Base-by-base conservation (phyloP, 2,113 vertebrate species). In the Muscicapa adusta region DNA sequence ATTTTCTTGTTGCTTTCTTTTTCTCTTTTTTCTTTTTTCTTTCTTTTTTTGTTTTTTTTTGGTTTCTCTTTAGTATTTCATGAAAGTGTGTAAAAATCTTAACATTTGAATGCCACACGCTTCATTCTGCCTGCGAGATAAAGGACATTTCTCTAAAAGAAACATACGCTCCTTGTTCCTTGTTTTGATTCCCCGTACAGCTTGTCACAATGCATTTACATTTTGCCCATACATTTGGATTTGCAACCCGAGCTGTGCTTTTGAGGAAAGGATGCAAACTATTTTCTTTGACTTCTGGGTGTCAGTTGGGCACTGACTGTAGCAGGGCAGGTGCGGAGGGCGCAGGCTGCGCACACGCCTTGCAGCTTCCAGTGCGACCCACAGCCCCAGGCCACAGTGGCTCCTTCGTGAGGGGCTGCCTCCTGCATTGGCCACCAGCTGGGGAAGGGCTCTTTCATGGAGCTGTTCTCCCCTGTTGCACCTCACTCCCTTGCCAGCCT, bases 21-120 rank as follows among this genome's bases (percentile, higher is more conserved):
- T 24, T 58, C 77, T 72, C 22, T n/a, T 75, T 23, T 24, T 34
- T 9, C 18, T 10, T 15, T 16, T 15, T 23, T 29, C 18, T 48
- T 47, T 67, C 60, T 50, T 79, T 67, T 61, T n/a, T 58, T 71
- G 47, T 62, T 87, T 79, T 75, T 89, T 83, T 87, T 57, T 61
- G 4, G 42, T 82, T 92, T 81, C 87, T 96, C 93, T 96, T 97
- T 94, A 96, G 97, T 97, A 97, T 97, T 97, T 98, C 92, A 97
- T 97, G 95, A 91, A 96, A 97, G 96, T 97, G 93, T 97, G 96
- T 96, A 97, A 97, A 97, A 97, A 97, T 97, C 97, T 96, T 95
- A 97, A 95, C 96, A 97, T 94, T 88, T 94, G 96, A 97, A 97
- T 97, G 95, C 96, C 95, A 89, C 97, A 89, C 88, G 54, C 94